These are phyloP conservation scores for Melipona beecheii DNA, from an alignment of 2,888 invertebrate genomes.

Conservation along the genomic window DNA sequence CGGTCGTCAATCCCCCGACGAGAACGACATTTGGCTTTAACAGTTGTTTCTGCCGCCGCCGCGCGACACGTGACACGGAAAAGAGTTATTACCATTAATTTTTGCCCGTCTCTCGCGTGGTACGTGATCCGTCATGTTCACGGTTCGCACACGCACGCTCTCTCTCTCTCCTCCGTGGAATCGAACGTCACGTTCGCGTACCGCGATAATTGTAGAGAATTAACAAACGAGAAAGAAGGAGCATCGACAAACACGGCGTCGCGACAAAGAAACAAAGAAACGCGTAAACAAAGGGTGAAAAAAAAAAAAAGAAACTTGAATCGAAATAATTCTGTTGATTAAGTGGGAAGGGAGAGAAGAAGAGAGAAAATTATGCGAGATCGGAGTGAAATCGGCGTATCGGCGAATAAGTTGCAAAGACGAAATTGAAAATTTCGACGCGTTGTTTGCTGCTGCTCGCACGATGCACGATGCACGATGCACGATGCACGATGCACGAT, in stretches of 20 bases:
- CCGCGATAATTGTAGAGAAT: not conserved
- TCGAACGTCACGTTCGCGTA: not conserved
- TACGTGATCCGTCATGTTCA: not conserved
- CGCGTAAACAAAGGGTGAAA: not conserved
- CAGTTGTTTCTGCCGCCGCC: conserved; percentile 34
- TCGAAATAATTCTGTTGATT: conserved; percentile 51
- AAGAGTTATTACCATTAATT: conserved; percentile 53
- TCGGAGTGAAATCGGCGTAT: conserved; percentile 2
- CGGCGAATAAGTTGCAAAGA: conserved; percentile 18
- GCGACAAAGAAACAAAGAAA: not conserved
- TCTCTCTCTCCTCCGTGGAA: not conserved
- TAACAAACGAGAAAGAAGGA: not conserved
- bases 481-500: no score
- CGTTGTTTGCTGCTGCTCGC: conserved; percentile 7
- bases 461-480: no score
- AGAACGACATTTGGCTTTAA: conserved; percentile 49
- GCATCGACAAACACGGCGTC: not conserved
- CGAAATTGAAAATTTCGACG: conserved; percentile 42
- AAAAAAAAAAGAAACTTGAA: conserved; percentile 3
- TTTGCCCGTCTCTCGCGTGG: conserved; percentile 1
- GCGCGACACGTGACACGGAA: conserved; percentile 44
- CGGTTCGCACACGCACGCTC: not conserved
- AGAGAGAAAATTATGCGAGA: conserved; percentile 1
- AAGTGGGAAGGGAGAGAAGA: not conserved
- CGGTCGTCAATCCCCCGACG: conserved; percentile 45